Conservation (phyloP, 2,113 vertebrate genomes). For the Hypocryptadius cinnamomeus region DNA sequence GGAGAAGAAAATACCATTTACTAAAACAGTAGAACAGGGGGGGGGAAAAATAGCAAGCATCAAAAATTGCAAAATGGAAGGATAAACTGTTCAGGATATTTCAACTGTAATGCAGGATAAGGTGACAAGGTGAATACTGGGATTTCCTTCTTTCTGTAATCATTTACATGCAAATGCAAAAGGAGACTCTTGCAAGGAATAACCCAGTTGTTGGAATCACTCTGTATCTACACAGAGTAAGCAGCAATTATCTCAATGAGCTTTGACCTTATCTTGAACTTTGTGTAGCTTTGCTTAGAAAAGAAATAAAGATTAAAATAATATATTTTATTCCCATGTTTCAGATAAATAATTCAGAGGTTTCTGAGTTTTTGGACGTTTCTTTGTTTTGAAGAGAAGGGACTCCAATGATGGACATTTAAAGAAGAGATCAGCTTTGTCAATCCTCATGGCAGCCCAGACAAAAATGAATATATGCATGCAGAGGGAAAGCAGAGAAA, state of each 20-base stretch:
- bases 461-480: background rate
- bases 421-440: background rate
- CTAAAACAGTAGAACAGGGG: background rate
- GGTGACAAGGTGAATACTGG: background rate
- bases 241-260: background rate
- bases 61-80: background rate
- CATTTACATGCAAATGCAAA: background rate
- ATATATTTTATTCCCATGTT: background rate
- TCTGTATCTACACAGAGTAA: background rate
- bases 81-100: background rate
- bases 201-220: background rate
- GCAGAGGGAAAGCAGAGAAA: background rate
- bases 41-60: background rate
- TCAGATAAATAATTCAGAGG: background rate
- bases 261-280: background rate
- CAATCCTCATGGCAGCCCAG: background rate
- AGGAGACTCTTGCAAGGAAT: background rate
- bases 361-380: background rate
- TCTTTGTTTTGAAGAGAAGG: background rate
- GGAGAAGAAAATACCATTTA: background rate
- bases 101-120: background rate
- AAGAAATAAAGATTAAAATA: background rate
- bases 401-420: background rate
- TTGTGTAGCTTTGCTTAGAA: background rate
- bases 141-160: background rate